A percentile compares a stretch with the other conserved stretches of the same genome.
phyloP scores from a whole-genome alignment of 2,888 invertebrate genomes.

The Allygus modestus region DNA sequence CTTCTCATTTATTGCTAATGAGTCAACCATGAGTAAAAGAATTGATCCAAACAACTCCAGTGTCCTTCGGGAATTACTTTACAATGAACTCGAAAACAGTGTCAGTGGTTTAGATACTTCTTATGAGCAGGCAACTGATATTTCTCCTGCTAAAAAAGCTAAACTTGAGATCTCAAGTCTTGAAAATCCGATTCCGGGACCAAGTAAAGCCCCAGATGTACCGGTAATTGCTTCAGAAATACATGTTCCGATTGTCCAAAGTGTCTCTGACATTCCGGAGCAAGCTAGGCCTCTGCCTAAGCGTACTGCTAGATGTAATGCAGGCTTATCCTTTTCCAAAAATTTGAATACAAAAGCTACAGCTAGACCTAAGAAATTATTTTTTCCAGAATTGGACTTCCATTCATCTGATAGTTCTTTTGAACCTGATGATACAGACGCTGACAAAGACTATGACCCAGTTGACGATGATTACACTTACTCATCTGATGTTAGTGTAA shows the following conservation, averaged over 20 bases:
- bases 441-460: too few species aligned
- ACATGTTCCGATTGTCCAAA: neutral
- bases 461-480: too few species aligned
- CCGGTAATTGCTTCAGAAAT: neutral
- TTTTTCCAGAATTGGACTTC: conserved; percentile 1
- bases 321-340: neutral
- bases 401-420: neutral
- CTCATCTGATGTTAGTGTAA: too few species aligned
- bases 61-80: too few species aligned
- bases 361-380: neutral
- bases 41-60: too few species aligned
- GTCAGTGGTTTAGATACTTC: too few species aligned
- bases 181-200: neutral
- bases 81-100: too few species aligned
- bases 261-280: neutral
- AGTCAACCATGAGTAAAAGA: too few species aligned
- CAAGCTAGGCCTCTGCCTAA: conserved; percentile 5
- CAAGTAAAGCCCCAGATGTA: too few species aligned
- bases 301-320: neutral
- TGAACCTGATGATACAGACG: too few species aligned
- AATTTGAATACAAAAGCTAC: neutral
- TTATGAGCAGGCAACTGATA: neutral
- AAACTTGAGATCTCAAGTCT: neutral
- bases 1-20: too few species aligned
- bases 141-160: conserved; percentile 1